A percentile compares a stretch with the other conserved stretches of the same genome.
Conservation (phyloP, 2,113 vertebrate genomes). For the Eurystomus gularis region DNA sequence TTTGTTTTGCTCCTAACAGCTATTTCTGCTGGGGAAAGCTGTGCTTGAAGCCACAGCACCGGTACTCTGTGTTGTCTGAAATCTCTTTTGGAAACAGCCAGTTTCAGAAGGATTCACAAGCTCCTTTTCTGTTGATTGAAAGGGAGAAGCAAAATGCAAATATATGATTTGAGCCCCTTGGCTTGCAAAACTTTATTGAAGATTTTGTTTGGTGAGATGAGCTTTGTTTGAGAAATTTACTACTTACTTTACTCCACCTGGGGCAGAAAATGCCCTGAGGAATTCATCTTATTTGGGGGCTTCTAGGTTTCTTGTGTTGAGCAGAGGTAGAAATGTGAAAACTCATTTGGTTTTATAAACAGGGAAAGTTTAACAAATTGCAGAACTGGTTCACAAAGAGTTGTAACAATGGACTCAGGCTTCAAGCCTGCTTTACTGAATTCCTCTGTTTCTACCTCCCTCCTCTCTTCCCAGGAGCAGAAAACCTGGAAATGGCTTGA, state of each 20-base stretch:
- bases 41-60: not conserved
- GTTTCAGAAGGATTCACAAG: not conserved
- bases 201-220: slow-evolving; percentile 35
- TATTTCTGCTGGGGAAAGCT: not conserved
- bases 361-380: not conserved
- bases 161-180: not conserved
- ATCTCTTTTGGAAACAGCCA: not conserved
- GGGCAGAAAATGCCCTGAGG: not conserved
- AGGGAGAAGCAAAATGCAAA: slow-evolving; percentile 29
- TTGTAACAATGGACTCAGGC: not conserved
- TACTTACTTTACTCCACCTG: slow-evolving; percentile 11
- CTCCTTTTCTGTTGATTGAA: slow-evolving; percentile 20
- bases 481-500: not conserved
- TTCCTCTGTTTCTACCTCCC: not conserved
- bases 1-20: not conserved
- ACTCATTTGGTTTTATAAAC: slow-evolving; percentile 33
- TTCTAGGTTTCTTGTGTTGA: not conserved
- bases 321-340: not conserved
- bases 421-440: slow-evolving; percentile 2
- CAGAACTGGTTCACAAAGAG: not conserved
- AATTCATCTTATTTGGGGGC: slow-evolving; percentile 2
- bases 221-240: slow-evolving; percentile 36
- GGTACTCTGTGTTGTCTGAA: not conserved
- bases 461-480: not conserved
- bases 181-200: slow-evolving; percentile 13